Evolutionary conservation across 23 tunicate species (phyloP).

Genomic region (Aplidium turbinatum): DNA sequence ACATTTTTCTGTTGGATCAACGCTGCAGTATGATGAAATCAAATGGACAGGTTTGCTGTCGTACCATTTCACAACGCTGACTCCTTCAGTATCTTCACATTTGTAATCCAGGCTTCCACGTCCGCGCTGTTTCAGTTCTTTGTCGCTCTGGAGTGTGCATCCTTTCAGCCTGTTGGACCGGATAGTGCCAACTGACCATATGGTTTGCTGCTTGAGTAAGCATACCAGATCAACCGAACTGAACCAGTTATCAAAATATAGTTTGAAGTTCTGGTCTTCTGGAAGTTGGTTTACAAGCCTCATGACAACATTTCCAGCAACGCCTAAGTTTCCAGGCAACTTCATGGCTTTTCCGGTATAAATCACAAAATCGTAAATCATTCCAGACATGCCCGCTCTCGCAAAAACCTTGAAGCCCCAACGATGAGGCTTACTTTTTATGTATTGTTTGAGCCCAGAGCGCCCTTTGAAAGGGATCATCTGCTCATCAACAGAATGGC

Average conservation of each 20-base stretch:
- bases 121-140: slow-evolving; percentile 8
- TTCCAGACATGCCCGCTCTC: slow-evolving; percentile 12
- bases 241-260: slow-evolving; percentile 26
- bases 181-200: too few relatives aligned
- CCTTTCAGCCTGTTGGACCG: too few relatives aligned
- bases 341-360: slow-evolving; percentile 29
- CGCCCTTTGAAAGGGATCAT: slow-evolving; percentile 29
- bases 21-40: slow-evolving; percentile 12
- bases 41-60: slow-evolving; percentile 19
- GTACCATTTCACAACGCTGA: slow-evolving; percentile 14
- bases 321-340: slow-evolving; percentile 22
- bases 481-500: slow-evolving; percentile 24
- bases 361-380: slow-evolving; percentile 14
- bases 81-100: not conserved
- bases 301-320: slow-evolving; percentile 25
- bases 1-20: slow-evolving; percentile 19
- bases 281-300: slow-evolving; percentile 20
- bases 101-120: slow-evolving; percentile 1
- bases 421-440: slow-evolving; percentile 23
- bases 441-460: slow-evolving; percentile 17
- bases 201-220: too few relatives aligned
- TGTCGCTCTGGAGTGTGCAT: too few relatives aligned
- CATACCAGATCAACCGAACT: too few relatives aligned
- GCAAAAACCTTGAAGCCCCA: slow-evolving; percentile 32
- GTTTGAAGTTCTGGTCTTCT: slow-evolving; percentile 11